A percentile compares a stretch with the other conserved stretches of the same genome.
These are phyloP conservation scores for Mandrillus leucophaeus DNA, from an alignment of 2,113 vertebrate genomes.

Conservation along the genomic window DNA sequence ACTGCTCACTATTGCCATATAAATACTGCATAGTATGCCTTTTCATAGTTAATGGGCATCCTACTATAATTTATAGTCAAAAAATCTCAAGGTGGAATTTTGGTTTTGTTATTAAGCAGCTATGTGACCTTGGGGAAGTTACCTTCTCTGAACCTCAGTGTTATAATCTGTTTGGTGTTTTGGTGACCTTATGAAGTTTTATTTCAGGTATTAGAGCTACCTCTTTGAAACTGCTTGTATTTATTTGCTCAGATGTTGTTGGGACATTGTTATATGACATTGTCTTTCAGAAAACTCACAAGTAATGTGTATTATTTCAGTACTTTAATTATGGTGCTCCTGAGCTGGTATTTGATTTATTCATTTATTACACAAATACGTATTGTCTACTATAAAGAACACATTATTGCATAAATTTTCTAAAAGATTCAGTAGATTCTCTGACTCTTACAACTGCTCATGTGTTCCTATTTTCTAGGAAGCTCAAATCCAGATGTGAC, in stretches of 20 bases:
- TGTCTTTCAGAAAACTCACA: slow-evolving; percentile 33
- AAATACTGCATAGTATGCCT: not conserved
- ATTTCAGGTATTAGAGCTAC: not conserved
- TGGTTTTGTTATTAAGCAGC: not conserved
- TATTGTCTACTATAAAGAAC: not conserved
- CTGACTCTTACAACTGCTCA: not conserved
- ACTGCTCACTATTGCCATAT: not conserved
- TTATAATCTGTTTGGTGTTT: not conserved
- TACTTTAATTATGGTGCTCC: slow-evolving; percentile 23
- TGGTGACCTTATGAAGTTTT: slow-evolving; percentile 33
- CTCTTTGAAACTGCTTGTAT: not conserved
- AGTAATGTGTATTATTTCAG: not conserved
- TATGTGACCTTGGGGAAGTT: not conserved
- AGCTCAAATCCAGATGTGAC: not conserved
- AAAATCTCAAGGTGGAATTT: not conserved
- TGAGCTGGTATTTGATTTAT: not conserved
- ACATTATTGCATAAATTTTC: not conserved
- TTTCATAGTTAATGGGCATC: not conserved
- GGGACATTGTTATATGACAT: not conserved
- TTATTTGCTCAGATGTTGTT: not conserved
- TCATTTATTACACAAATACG: slow-evolving; percentile 33
- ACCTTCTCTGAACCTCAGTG: not conserved
- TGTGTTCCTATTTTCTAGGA: not conserved
- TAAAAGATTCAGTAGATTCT: not conserved
- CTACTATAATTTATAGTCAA: not conserved